A percentile compares a stretch with the other conserved stretches of the same genome.
These are phyloP conservation scores for Plebejus melissa DNA, from an alignment of 2,888 invertebrate genomes.

Conservation along the genomic window DNA sequence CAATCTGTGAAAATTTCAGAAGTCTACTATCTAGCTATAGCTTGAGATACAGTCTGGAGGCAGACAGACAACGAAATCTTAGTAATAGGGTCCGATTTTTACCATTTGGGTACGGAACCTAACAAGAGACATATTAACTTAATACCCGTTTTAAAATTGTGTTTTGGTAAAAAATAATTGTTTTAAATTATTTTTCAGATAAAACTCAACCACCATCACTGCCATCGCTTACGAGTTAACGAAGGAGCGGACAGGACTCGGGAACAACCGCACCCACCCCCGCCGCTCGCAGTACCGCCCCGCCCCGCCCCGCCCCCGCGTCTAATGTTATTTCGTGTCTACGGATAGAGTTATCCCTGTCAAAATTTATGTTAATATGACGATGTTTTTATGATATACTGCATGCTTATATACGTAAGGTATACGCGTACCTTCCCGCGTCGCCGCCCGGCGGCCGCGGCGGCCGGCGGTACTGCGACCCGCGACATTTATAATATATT, in stretches of 20 bases:
- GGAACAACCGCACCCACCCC: slow-evolving; percentile 30
- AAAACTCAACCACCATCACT: slow-evolving; percentile 61
- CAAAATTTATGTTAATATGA: slow-evolving; percentile 10
- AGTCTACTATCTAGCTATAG: too few species aligned
- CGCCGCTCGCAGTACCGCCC: neutral
- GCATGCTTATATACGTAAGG: slow-evolving; percentile 4
- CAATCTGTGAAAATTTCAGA: too few species aligned
- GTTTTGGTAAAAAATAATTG: neutral
- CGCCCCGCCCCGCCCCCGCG: neutral
- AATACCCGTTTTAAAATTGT: too few species aligned
- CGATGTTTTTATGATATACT: slow-evolving; percentile 13
- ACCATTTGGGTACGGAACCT: too few species aligned
- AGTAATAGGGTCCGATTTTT: too few species aligned
- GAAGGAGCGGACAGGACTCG: slow-evolving; percentile 37
- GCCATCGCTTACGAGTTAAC: slow-evolving; percentile 74
- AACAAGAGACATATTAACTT: too few species aligned
- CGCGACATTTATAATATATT: slow-evolving; percentile 8
- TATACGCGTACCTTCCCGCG: neutral
- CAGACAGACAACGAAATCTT: too few species aligned
- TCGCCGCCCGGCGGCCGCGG: neutral
- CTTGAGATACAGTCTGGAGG: too few species aligned
- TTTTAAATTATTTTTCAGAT: slow-evolving; percentile 51
- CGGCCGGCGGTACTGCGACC: neutral
- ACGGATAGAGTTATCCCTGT: neutral
- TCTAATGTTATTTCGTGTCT: neutral